Evolutionary conservation across 2,888 invertebrate genomes (phyloP), one percentile per base, ranked within the genome.

Genomic region (Pammene aurita): DNA sequence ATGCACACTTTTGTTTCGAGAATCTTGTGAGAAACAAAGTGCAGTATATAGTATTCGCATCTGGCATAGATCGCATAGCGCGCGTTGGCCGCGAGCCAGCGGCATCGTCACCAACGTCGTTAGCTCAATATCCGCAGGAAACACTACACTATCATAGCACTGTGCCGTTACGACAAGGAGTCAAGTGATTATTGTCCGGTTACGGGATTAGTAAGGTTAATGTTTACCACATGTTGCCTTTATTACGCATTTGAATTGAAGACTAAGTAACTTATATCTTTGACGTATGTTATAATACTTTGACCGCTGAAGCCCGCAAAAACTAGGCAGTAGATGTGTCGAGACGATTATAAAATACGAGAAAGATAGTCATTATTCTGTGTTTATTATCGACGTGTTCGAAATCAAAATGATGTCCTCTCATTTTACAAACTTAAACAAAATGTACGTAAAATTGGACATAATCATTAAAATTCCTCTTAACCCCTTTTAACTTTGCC

Each of bases 111-210:
- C 63, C 63, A 62, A 57, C 46, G 68, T 64, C 68, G 68, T 68
- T 68, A 68, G 63, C 63, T 44, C 63, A 44, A 50, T 44, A 68
- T 68, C 68, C 68, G 68, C 63, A 68, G 68, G 68, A 68, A 68
- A 67, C 42, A 67, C 55, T 62, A 61, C 54, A 14, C 67, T 68
- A 68, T 68, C 67, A 68, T 50, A 35, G 42, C 34, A 48, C 60
- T 38, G 26, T 52, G 54, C 44, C 46, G 26, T 48, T 48, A 34
- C 9, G 48, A 56, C 41, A 13, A 54, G 46, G 67, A 61, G 56
- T 42, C 56, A 62, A 61, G 26, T 56, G 54, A 46, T 35, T 13
- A 61, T 62, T 61, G 26, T 50, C 48, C n/a, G 38, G 44, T 13
- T 57, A 57, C 48, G 2, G 18, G n/a, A 34, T 34, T 54, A 38